Conservation (phyloP, 2,888 invertebrate genomes). For the Endomychus coccineus region DNA sequence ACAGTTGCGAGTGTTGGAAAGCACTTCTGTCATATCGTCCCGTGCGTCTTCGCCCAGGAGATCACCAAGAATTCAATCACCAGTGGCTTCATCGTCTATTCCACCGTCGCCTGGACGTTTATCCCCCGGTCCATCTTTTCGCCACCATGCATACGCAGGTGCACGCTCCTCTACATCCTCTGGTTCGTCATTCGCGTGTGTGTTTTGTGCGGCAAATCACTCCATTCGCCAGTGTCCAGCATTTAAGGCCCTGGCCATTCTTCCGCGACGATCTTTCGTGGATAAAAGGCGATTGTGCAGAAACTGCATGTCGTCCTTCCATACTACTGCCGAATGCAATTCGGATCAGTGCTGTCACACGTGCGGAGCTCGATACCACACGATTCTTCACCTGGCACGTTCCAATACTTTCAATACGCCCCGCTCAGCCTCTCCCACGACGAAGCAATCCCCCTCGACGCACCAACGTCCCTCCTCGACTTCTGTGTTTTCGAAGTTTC, state of each 20-base stretch:
- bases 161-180: too few relatives aligned
- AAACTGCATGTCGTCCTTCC: conserved; percentile 6
- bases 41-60: background rate
- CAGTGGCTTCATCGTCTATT: conserved; percentile 1
- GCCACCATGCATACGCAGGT: background rate
- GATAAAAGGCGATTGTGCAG: background rate
- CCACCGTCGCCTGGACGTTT: too few relatives aligned
- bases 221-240: too few relatives aligned
- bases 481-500: too few relatives aligned
- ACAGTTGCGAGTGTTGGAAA: background rate
- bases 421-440: too few relatives aligned
- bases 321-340: conserved; percentile 4
- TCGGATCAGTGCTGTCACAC: conserved; percentile 2
- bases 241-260: too few relatives aligned
- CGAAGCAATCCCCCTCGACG: background rate
- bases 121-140: background rate
- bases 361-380: conserved; percentile 1
- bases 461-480: background rate
- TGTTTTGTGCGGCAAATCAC: too few relatives aligned
- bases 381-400: conserved; percentile 2
- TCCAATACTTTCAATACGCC: too few relatives aligned
- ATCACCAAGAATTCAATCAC: background rate
- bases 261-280: conserved; percentile 3
- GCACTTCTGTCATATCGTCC: conserved; percentile 1
- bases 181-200: too few relatives aligned